phyloP scores from a whole-genome alignment of 2,797 vertebrate species.

The Parauchenoglanis punctatus region DNA sequence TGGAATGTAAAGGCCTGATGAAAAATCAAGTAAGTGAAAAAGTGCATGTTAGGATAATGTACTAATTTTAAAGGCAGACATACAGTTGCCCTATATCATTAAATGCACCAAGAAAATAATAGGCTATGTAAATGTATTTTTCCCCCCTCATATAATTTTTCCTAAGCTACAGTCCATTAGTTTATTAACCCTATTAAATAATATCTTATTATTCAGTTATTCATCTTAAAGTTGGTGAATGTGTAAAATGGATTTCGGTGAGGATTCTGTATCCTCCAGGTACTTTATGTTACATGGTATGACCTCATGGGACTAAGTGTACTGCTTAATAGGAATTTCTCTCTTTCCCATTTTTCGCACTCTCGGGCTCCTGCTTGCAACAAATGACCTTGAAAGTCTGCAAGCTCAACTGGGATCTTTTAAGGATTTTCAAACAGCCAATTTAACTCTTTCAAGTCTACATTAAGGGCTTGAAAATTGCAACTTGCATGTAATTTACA shows the following conservation, averaged over 20 bases:
- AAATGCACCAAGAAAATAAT: neutral
- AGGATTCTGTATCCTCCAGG: neutral
- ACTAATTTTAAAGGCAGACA: neutral
- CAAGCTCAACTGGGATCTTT: constrained; percentile 40
- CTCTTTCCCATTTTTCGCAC: neutral
- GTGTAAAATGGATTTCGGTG: constrained; percentile 20
- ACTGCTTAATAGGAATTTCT: constrained; percentile 33
- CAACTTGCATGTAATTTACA: neutral
- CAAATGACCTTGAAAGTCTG: constrained; percentile 52
- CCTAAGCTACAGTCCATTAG: neutral
- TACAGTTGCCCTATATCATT: neutral
- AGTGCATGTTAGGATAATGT: neutral
- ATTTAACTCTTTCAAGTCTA: constrained; percentile 26
- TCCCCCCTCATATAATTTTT: neutral
- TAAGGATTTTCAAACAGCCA: constrained; percentile 51
- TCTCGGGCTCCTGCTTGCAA: constrained; percentile 8
- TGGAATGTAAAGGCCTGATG: neutral
- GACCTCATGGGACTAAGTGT: constrained; percentile 5
- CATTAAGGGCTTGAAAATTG: neutral
- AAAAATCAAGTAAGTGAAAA: neutral
- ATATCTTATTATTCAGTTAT: neutral
- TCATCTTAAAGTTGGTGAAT: neutral
- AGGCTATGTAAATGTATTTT: no score
- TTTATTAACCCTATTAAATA: neutral
- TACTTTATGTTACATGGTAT: constrained; percentile 25